A percentile compares a stretch with the other conserved stretches of the same genome.
phyloP scores from a whole-genome alignment of 2,113 vertebrate species.

The Terrapene triunguis region DNA sequence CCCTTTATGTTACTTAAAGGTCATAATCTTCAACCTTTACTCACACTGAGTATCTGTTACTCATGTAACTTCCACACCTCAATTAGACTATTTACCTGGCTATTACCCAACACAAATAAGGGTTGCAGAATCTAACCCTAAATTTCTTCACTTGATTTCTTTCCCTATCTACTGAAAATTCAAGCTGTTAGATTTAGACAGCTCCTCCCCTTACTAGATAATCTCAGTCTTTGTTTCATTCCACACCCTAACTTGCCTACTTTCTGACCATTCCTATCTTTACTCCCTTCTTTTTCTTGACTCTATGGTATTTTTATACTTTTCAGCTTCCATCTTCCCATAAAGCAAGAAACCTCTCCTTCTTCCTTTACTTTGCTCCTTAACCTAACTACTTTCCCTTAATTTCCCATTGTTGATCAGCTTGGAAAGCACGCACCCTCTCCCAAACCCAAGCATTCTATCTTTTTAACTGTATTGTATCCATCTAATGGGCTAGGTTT shows the following conservation, averaged over 20 bases:
- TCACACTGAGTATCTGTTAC: too few relatives aligned
- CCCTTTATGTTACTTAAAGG: too few relatives aligned
- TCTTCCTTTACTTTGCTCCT: neutral
- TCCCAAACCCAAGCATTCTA: neutral
- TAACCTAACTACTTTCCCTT: neutral
- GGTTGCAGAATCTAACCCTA: neutral
- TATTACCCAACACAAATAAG: neutral
- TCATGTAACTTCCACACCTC: too few relatives aligned
- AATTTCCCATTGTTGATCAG: neutral
- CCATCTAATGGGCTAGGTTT: neutral
- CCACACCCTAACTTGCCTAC: neutral
- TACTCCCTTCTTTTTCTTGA: too few relatives aligned
- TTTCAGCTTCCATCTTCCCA: too few relatives aligned
- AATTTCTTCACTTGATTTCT: neutral
- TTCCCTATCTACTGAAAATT: neutral
- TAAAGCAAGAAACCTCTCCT: too few relatives aligned
- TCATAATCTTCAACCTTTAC: too few relatives aligned
- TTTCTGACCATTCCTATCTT: neutral
- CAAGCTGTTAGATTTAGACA: neutral
- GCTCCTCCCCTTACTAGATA: neutral
- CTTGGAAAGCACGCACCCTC: neutral
- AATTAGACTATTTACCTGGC: neutral
- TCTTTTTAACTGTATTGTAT: neutral
- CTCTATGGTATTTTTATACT: too few relatives aligned
- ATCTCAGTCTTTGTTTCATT: neutral